Base-by-base conservation (phyloP, 1,140 invertebrate genomes). In the Apis cerana region DNA sequence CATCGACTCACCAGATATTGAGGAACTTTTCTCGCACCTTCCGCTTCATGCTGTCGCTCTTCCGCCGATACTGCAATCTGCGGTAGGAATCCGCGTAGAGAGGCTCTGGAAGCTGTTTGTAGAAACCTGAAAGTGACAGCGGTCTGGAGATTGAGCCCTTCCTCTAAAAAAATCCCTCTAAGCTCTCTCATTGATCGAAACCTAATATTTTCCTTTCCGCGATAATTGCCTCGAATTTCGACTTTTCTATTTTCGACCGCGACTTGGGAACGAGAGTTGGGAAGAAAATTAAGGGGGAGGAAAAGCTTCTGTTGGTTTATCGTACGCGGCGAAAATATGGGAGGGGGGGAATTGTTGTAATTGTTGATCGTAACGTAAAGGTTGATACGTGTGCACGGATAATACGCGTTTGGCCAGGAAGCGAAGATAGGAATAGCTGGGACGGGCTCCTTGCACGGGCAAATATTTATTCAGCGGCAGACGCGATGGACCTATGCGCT, bases 1-100 rank as follows among this genome's bases (percentile, higher is more conserved):
- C 27, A 67, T 79, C 33, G 72, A 94, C 95, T 95, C 89, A 97
- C 96, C 96, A 96, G 89, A 97, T 96, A 91, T 95, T 95, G 82
- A 95, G 93, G 92, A 97, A 97, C 92, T 96, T 96, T 90, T 97
- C 95, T 88, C 96, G 95, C 58, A 97, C 96, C 81, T 94, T 93
- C 89, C 95, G 94, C 89, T 96, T 96, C 75, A 96, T 94, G 64
- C 95, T 95, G 90, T 96, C 95, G 85, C 96, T 96, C 91, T 96
- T 96, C 78, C 95, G 94, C 75, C 96, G 93, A 90, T 96, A 96
- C 85, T 96, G 95, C 80, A 96, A 93, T 88, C 94, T 92, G 64
- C 94, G 93, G 90, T 94, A 95, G 84, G 95, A 94, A 85, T 95
- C 94, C 52, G 93, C 95, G 56, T 95, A 95, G 84, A 95, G 92